phyloP scores from a whole-genome alignment of 1,140 invertebrate species.

The Rhizoglyphus robini region DNA sequence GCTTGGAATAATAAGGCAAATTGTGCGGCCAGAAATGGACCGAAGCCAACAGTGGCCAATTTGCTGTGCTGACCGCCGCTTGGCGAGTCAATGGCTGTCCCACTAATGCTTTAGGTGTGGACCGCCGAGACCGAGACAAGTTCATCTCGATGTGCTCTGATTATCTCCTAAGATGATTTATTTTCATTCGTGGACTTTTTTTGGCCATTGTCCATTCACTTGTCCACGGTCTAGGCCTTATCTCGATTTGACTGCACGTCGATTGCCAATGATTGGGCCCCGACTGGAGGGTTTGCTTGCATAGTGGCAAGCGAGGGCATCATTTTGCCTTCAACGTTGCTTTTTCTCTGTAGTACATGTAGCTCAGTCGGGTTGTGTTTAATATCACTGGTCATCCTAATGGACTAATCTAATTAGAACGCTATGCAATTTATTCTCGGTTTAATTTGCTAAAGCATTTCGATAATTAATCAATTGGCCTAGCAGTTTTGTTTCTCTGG shows the following conservation, averaged over 20 bases:
- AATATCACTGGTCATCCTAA: not conserved
- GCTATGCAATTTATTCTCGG: not conserved
- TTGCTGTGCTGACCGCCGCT: not conserved
- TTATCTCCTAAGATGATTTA: slow-evolving; percentile 5
- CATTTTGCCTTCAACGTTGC: not conserved
- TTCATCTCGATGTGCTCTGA: slow-evolving; percentile 12
- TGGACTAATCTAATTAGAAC: slow-evolving; percentile 4
- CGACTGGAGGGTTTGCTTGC: not conserved
- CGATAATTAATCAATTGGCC: slow-evolving; percentile 2
- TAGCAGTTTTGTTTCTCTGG: not conserved
- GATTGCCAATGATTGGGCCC: too few species aligned
- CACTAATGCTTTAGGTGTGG: not conserved
- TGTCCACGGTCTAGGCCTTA: too few species aligned
- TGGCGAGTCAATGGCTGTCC: not conserved
- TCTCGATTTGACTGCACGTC: too few species aligned
- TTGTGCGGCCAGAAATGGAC: not conserved
- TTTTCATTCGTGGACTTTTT: not conserved
- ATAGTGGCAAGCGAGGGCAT: not conserved
- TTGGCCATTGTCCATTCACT: not conserved
- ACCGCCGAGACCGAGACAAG: too few species aligned
- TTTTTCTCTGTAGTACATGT: not conserved
- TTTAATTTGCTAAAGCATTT: slow-evolving; percentile 14
- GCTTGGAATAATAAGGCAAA: slow-evolving; percentile 9
- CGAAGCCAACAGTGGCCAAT: slow-evolving; percentile 9
- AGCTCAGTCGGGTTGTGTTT: not conserved